Evolutionary conservation across 1,140 invertebrate genomes (phyloP).

Genomic region (Hypsibius dujardini): DNA sequence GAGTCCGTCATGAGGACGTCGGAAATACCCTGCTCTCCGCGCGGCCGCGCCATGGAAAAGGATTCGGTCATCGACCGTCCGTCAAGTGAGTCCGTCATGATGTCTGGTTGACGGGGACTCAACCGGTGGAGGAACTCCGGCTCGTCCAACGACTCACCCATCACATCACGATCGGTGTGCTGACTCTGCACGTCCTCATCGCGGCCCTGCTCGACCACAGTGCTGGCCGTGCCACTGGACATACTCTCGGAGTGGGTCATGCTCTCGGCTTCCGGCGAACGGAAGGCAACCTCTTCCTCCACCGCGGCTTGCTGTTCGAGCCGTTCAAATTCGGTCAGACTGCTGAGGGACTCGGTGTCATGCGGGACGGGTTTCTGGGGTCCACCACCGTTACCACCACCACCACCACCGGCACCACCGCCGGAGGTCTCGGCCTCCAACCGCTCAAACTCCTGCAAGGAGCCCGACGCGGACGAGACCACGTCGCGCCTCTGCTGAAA

Average conservation of each 20-base stretch:
- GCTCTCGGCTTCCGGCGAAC: slow-evolving; percentile 7
- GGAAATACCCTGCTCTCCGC: neutral
- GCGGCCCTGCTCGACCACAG: neutral
- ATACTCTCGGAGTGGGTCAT: slow-evolving; percentile 9
- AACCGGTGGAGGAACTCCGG: neutral
- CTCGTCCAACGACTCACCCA: neutral
- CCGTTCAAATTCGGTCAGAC: slow-evolving; percentile 8
- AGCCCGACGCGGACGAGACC: slow-evolving; percentile 3
- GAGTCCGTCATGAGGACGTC: slow-evolving; percentile 6
- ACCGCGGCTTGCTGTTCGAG: neutral
- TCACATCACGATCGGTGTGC: slow-evolving; percentile 6
- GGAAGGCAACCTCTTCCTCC: neutral
- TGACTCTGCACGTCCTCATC: neutral
- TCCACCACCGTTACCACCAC: too few species aligned
- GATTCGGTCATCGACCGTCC: too few species aligned
- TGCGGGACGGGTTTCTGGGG: too few species aligned
- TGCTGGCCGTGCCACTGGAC: slow-evolving; percentile 10
- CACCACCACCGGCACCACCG: too few species aligned
- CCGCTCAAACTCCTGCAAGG: slow-evolving; percentile 10
- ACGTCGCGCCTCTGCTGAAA: neutral
- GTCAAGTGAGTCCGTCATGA: neutral
- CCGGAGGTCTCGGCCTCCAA: neutral
- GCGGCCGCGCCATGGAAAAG: neutral
- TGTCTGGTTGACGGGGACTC: neutral
- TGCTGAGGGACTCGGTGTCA: neutral